Evolutionary conservation across 2,797 vertebrate genomes (phyloP), one percentile per base, ranked within the genome.

Genomic region (Phoeniculus purpureus): DNA sequence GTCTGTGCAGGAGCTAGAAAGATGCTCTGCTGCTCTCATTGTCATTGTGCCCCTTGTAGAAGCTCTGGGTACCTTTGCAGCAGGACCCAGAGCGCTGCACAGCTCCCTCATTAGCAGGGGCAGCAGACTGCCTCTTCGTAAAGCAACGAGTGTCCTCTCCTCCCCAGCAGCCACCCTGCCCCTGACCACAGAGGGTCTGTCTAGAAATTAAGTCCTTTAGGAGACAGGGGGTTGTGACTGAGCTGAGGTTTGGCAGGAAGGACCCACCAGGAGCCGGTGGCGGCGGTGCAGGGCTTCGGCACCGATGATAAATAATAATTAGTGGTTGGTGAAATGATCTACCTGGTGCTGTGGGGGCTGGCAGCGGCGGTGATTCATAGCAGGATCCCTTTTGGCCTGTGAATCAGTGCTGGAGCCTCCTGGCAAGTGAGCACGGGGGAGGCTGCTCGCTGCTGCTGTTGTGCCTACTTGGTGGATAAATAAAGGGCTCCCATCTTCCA

Each of bases 381-480:
- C 29, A 72, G 58, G 13, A 70, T 90, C 74, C 85, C 87, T 59
- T 67, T 60, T 71, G 90, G 84, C 61, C 74, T 70, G 5, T 88
- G 92, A 92, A 86, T 74, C 87, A 47, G 82, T 29, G 75, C 27
- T 83, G n/a, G 29, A 78, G 82, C 13, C 2, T 45, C 5, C 62
- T 77, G 85, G 87, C 65, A 72, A 37, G 81, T 5, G 70, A 58
- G 12, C 86, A 37, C 4, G 58, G 73, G 77, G 73, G 81, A 80
- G 81, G 81, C 68, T 68, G 73, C 29, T 71, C 77, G 81, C 81
- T 76, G 87, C 87, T 62, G 67, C 80, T 85, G 72, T 70, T 81
- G 7, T 61, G 75, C 85, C 48, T 32, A 23, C 59, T 76, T 64
- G 40, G 80, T 71, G 84, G 87, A 76, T 92, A 92, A 83, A 90